Conservation (phyloP, 2,888 invertebrate genomes). For the Melinopterus prodromus region DNA sequence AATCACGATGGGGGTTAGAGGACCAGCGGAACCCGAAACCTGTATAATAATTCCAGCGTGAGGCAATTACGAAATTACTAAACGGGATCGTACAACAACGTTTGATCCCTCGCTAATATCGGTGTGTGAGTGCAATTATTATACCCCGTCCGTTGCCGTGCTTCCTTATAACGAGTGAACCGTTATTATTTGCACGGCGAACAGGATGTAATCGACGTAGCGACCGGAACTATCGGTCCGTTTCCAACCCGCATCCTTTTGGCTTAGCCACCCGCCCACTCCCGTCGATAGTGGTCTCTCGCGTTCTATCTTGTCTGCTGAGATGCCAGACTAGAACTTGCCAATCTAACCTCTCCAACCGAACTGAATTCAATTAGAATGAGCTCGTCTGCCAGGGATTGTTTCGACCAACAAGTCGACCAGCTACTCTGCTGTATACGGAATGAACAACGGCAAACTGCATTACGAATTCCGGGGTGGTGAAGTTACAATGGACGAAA, state of each 20-base stretch:
- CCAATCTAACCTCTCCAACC: conserved; percentile 4
- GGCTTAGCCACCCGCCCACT: neutral
- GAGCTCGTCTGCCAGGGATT: neutral
- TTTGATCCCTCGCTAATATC: neutral
- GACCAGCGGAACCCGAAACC: neutral
- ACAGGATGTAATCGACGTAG: neutral
- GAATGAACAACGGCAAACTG: neutral
- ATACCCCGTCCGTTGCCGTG: neutral
- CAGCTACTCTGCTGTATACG: neutral
- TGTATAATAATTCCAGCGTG: neutral
- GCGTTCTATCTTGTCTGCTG: neutral
- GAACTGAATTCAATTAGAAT: neutral
- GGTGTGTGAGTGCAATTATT: neutral
- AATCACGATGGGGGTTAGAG: neutral
- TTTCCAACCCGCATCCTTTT: neutral
- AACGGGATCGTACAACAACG: neutral
- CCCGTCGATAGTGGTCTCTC: neutral
- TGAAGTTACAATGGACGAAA: neutral
- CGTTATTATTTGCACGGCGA: neutral
- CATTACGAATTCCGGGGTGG: neutral
- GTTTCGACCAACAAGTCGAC: neutral
- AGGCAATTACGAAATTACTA: neutral
- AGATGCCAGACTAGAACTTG: neutral
- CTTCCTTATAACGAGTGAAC: conserved; percentile 4
- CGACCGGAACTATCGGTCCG: neutral